These are phyloP conservation scores for Leptopilina syphax DNA, from an alignment of 2,888 invertebrate genomes.

Conservation along the genomic window DNA sequence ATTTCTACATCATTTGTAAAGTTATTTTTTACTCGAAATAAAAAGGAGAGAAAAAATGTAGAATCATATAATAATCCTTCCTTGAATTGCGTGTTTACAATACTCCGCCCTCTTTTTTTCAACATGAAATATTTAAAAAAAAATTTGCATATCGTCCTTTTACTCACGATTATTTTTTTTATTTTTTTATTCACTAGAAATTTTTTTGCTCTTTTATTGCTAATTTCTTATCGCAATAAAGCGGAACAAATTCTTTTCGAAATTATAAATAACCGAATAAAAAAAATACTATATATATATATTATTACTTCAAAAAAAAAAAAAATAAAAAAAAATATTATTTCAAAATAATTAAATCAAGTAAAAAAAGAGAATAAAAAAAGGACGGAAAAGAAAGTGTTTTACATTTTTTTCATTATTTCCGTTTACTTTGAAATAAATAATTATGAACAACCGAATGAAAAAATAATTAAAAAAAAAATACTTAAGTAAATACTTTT, in stretches of 20 bases:
- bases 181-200: background rate
- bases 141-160: constrained; percentile 30
- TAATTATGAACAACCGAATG: background rate
- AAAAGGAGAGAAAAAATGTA: background rate
- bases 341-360: background rate
- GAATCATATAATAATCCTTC: background rate
- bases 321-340: background rate
- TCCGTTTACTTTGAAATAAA: background rate
- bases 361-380: background rate
- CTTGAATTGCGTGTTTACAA: constrained; percentile 11
- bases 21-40: too few species aligned
- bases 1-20: too few species aligned
- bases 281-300: background rate
- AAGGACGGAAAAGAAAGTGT: too few species aligned
- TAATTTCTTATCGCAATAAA: constrained; percentile 1
- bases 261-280: background rate
- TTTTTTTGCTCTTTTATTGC: background rate
- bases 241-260: background rate
- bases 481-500: background rate
- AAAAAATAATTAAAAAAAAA: background rate
- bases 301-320: background rate
- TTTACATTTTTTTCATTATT: background rate
- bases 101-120: background rate
- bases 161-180: background rate
- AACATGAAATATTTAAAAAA: background rate